These are phyloP conservation scores for Heliconius congener DNA, from an alignment of 1,140 invertebrate genomes.

Conservation along the genomic window DNA sequence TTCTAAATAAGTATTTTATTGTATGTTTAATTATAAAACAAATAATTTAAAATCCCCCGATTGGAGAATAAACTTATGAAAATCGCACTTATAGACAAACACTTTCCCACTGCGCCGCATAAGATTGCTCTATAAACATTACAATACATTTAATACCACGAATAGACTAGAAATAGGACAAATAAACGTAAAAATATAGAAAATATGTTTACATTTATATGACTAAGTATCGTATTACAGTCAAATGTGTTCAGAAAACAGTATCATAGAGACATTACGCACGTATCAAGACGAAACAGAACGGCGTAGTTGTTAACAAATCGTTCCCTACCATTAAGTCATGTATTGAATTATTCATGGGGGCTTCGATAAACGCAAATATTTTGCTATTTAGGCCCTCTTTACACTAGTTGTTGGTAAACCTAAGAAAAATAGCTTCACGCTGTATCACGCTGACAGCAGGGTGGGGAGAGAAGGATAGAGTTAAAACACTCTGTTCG, in stretches of 20 bases:
- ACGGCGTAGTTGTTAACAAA: conserved; percentile 8
- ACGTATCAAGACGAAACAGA: neutral
- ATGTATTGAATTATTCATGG: conserved; percentile 17
- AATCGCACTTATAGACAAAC: too few relatives aligned
- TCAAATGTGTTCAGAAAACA: neutral
- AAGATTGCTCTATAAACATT: neutral
- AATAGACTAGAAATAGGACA: neutral
- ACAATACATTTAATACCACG: neutral
- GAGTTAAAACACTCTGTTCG: too few relatives aligned
- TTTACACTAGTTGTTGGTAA: neutral
- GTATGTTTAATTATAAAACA: too few relatives aligned
- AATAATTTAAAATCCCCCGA: too few relatives aligned
- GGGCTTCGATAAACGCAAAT: conserved; percentile 9
- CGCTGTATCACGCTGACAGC: too few relatives aligned
- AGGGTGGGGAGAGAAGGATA: too few relatives aligned
- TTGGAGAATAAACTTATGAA: too few relatives aligned
- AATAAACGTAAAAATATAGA: neutral
- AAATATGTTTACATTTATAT: conserved; percentile 7
- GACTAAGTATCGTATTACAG: conserved; percentile 3
- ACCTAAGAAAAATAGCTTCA: too few relatives aligned
- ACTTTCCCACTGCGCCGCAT: neutral
- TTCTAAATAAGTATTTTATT: too few relatives aligned
- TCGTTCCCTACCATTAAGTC: conserved; percentile 6
- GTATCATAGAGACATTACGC: neutral
- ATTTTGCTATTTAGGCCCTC: conserved; percentile 11